phyloP scores from a whole-genome alignment of 2,113 vertebrate species.

The Oriolus oriolus region DNA sequence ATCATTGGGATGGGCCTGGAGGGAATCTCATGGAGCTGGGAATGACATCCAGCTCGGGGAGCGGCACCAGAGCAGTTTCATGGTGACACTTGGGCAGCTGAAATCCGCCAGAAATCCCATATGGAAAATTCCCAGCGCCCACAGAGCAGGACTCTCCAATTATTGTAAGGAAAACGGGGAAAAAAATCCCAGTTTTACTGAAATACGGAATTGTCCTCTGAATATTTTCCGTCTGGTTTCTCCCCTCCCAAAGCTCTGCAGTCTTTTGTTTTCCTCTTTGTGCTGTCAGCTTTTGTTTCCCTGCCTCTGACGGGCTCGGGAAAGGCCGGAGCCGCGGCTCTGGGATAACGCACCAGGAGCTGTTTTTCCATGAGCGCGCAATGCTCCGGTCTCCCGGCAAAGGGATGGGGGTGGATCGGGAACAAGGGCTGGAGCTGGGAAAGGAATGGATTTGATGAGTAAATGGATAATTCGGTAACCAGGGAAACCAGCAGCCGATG shows the following conservation, averaged over 20 bases:
- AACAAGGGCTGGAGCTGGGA: neutral
- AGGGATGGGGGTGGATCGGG: neutral
- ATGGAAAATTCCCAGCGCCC: neutral
- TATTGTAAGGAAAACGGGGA: neutral
- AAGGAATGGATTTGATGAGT: neutral
- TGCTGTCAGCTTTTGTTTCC: neutral
- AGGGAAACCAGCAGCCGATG: neutral
- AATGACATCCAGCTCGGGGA: neutral
- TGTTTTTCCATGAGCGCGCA: fast-evolving
- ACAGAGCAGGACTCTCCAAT: neutral
- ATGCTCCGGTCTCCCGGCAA: fast-evolving
- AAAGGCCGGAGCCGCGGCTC: neutral
- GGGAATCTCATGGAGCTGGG: neutral
- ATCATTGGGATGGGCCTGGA: neutral
- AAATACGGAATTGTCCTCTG: fast-evolving
- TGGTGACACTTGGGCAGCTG: neutral
- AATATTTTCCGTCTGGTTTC: neutral
- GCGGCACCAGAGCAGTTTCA: neutral
- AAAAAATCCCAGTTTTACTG: neutral
- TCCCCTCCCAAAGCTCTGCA: neutral
- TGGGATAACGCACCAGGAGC: neutral
- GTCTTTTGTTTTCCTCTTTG: neutral
- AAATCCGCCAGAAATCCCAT: neutral
- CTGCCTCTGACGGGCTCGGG: neutral
- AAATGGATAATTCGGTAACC: neutral